These are phyloP conservation scores for Microplitis manilae DNA, from an alignment of 2,888 invertebrate species.

Conservation along the genomic window DNA sequence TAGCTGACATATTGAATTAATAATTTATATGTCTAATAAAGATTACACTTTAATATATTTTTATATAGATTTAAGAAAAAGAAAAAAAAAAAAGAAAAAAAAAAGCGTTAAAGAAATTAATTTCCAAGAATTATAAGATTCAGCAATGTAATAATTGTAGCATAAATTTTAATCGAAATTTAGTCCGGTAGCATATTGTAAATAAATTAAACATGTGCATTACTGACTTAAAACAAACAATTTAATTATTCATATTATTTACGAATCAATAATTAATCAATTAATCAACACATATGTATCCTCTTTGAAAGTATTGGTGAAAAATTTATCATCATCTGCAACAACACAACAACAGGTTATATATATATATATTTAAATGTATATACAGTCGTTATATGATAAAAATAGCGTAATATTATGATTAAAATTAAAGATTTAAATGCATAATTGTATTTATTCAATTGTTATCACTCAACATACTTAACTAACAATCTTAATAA, in stretches of 20 bases:
- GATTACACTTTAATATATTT: too few relatives aligned
- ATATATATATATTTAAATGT: conserved; percentile 2
- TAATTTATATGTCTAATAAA: neutral
- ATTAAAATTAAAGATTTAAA: neutral
- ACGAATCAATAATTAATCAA: neutral
- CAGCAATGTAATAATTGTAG: too few relatives aligned
- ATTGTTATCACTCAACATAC: neutral
- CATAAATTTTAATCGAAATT: conserved; percentile 56
- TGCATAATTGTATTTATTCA: neutral
- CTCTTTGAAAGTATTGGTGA: neutral
- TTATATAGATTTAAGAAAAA: too few relatives aligned
- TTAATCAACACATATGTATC: neutral
- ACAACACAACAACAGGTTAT: conserved; percentile 3
- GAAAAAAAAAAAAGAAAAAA: too few relatives aligned
- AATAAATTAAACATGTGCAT: conserved; percentile 50
- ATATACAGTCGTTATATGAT: neutral
- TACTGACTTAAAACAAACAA: conserved; percentile 46
- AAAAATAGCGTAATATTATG: neutral
- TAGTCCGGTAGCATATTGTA: conserved; percentile 55
- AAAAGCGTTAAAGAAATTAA: too few relatives aligned
- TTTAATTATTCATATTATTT: neutral
- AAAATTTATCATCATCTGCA: neutral
- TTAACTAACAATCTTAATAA: neutral
- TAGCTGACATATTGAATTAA: conserved; percentile 45
- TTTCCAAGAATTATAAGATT: too few relatives aligned